phyloP scores from a whole-genome alignment of 2,888 invertebrate genomes.

The Apotomis capreana region DNA sequence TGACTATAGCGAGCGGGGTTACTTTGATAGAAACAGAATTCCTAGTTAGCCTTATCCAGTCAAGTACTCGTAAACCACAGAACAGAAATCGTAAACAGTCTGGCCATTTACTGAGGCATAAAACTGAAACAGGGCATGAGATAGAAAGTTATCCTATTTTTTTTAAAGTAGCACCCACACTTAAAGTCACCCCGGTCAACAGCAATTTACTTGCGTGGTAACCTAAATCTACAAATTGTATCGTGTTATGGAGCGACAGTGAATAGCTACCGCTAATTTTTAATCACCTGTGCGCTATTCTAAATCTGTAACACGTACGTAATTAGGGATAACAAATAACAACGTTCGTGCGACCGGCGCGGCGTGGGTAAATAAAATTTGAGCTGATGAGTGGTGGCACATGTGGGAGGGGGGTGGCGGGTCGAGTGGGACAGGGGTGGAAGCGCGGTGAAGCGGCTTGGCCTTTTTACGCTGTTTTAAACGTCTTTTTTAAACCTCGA shows the following conservation, averaged over 20 bases:
- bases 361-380: conserved; percentile 57
- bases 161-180: no score
- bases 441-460: conserved; percentile 71
- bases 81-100: no score
- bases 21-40: no score
- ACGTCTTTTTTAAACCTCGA: conserved; percentile 39
- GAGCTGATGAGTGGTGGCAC: conserved; percentile 75
- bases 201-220: conserved; percentile 2
- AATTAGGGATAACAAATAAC: conserved; percentile 50
- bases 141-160: no score
- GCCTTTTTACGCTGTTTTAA: conserved; percentile 52
- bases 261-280: conserved; percentile 8
- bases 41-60: no score
- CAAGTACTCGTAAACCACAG: no score
- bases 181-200: no score
- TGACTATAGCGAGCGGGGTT: no score
- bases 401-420: conserved; percentile 40
- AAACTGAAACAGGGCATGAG: no score
- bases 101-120: no score
- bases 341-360: conserved; percentile 51
- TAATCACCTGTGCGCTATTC: conserved; percentile 26
- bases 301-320: conserved; percentile 31
- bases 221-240: neutral
- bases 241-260: conserved; percentile 14
- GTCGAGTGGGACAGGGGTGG: conserved; percentile 45